Conservation (phyloP, 2,797 vertebrate genomes). For the Pangasius djambal region DNA sequence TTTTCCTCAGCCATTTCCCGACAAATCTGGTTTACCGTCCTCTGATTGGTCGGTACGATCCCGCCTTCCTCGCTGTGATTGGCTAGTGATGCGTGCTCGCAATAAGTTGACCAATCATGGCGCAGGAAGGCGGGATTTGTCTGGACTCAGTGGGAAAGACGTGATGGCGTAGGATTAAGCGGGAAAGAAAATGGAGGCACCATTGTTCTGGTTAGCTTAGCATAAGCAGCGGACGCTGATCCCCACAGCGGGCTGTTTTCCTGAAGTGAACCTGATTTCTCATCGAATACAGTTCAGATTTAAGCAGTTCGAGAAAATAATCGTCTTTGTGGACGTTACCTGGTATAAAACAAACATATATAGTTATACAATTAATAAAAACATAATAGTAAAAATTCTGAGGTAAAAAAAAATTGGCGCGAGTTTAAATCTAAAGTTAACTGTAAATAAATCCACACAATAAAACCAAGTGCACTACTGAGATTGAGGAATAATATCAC, state of each 20-base stretch:
- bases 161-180: slow-evolving; percentile 66
- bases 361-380: background rate
- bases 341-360: background rate
- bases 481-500: too few species aligned
- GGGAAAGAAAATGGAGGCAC: slow-evolving; percentile 77
- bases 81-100: background rate
- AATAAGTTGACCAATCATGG: background rate
- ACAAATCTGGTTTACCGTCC: slow-evolving; percentile 9
- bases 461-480: background rate
- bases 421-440: background rate
- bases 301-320: background rate
- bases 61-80: background rate
- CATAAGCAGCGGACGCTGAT: background rate
- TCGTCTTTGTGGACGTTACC: background rate
- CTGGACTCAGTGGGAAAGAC: slow-evolving; percentile 61
- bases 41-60: background rate
- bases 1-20: slow-evolving; percentile 23
- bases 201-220: slow-evolving; percentile 70
- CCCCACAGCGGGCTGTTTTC: too few species aligned
- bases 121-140: slow-evolving; percentile 27
- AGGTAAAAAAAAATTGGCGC: background rate
- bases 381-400: background rate
- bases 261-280: background rate
- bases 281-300: background rate
- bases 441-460: background rate